Base-by-base conservation (phyloP, 2,888 invertebrate species). In the Cheilosia vernalis region DNA sequence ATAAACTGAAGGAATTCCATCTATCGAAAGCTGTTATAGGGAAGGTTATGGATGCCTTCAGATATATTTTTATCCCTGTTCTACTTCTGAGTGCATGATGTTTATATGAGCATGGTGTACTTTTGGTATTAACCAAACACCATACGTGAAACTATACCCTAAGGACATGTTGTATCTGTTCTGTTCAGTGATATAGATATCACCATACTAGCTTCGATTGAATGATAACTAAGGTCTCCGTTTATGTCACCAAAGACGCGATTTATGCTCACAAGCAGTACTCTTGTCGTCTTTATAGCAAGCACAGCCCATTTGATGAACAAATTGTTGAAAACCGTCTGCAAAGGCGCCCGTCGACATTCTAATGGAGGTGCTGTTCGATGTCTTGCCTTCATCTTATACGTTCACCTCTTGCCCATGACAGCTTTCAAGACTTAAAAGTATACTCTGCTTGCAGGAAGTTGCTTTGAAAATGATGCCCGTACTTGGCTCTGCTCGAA, bases 171-270 rank as follows among this genome's bases (percentile, higher is more conserved):
- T 47, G 44, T n/a, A 7, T 17, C 44, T 47, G 17, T 47, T 19
- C 37, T 37, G 10, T 2, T 30, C 9, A 9, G 30, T 30, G 30
- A 7, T 30, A 9, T 9, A 30, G 30, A 30, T 13, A 13, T 37
- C 13, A 4, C 10, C 33, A 33, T 10, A 3, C 13, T 30, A 30
- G 13, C 37, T 37, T 61, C 27, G 47, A 56, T 49, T 47, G 55
- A 76, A 51, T 27, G 27, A 37, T 76, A 58, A 76, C 58, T 76
- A 58, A 58, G 58, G 66, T 27, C 63, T 47, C 33, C 42, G n/a
- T 67, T 42, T 44, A 17, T 21, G 47, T 44, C 51, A 37, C 15
- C 27, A n/a, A 15, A 58, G 56, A 58, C 49, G 4, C 21, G 40
- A 69, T 30, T 17, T 61, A 10, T 61, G 1, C 13, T 30, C 44